These are phyloP conservation scores for Gallinago jamesoni DNA, from an alignment of 2,113 vertebrate genomes.

Conservation along the genomic window DNA sequence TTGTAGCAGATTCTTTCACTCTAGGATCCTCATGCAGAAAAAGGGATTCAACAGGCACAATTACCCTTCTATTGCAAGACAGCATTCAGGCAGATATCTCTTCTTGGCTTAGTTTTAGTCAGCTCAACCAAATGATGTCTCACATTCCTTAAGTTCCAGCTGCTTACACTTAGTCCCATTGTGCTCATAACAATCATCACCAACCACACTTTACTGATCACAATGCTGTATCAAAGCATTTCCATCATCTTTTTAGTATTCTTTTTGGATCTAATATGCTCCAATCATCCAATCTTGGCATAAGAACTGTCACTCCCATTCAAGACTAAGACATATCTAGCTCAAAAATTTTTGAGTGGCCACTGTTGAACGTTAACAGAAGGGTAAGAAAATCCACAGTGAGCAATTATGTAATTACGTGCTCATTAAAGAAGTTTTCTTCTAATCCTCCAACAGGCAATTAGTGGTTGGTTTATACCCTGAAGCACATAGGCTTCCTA, in stretches of 20 bases:
- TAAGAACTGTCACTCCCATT: background rate
- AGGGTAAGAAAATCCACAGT: background rate
- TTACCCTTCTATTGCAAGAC: background rate
- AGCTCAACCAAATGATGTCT: background rate
- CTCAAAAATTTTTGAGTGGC: background rate
- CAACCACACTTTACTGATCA: background rate
- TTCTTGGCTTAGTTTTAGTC: background rate
- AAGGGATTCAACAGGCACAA: background rate
- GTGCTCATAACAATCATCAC: background rate
- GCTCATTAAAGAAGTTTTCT: background rate
- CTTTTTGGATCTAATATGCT: background rate
- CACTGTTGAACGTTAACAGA: background rate
- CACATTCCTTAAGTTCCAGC: background rate
- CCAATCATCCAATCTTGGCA: background rate
- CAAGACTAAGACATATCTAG: background rate
- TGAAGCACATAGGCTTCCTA: background rate
- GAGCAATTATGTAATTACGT: constrained; percentile 11
- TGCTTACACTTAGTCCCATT: background rate
- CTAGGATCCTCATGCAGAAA: background rate
- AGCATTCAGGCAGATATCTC: background rate
- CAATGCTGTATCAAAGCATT: background rate
- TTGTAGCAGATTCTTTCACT: background rate
- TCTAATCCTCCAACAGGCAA: background rate
- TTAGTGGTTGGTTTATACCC: constrained; percentile 11
- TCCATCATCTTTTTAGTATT: background rate